These are phyloP conservation scores for Enteromius paludinosus DNA, from an alignment of 2,797 vertebrate genomes.

Conservation along the genomic window DNA sequence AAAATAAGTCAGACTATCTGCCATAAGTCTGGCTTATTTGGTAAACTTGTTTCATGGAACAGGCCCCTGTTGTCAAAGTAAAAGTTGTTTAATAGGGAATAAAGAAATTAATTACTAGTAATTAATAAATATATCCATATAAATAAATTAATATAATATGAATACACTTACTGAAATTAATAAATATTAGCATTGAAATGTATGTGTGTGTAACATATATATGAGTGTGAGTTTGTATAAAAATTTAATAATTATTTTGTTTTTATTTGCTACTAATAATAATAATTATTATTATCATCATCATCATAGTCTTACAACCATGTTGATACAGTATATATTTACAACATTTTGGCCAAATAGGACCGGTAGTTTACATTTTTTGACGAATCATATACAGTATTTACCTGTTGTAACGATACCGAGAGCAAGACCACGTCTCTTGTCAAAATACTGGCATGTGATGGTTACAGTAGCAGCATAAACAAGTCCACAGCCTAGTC, in stretches of 20 bases:
- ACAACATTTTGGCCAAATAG: no score
- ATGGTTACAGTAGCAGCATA: conserved; percentile 88
- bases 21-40: no score
- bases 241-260: no score
- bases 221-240: no score
- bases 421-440: conserved; percentile 85
- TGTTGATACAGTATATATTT: not conserved
- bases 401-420: conserved; percentile 89
- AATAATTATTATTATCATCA: not conserved
- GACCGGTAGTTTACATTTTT: no score
- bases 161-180: not conserved
- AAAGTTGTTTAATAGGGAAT: not conserved
- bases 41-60: no score
- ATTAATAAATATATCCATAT: no score
- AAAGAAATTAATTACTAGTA: no score
- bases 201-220: no score
- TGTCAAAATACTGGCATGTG: conserved; percentile 89
- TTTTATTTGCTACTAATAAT: no score
- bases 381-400: not conserved
- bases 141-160: no score
- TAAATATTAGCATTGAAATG: not conserved
- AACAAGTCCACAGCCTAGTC: conserved; percentile 86
- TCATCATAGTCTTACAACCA: not conserved
- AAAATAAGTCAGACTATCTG: no score
- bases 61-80: not conserved